Conservation (phyloP, 64 coral and sea anemone species). For the Montipora capricornis region DNA sequence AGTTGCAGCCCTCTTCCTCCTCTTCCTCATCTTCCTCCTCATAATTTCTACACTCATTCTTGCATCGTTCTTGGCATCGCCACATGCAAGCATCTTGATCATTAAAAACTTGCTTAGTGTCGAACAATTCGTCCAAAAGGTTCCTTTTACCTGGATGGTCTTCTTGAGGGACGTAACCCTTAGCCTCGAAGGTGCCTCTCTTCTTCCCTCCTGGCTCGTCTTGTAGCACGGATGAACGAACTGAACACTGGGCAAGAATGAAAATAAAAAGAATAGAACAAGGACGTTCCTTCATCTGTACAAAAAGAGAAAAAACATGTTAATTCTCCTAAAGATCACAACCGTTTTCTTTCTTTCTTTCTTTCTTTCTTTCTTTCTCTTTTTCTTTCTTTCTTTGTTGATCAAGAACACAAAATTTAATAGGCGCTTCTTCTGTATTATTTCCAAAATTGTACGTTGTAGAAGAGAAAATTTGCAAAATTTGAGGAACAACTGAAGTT, state of each 20-base stretch:
- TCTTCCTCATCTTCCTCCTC: neutral
- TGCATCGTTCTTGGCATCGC: conserved; percentile 13
- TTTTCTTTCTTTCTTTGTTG: too few species aligned
- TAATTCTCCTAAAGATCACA: too few species aligned
- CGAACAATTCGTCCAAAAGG: conserved; percentile 11
- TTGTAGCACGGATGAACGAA: neutral
- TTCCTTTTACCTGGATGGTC: neutral
- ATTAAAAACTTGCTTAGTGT: neutral
- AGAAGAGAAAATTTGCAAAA: too few species aligned
- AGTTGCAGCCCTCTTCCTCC: neutral
- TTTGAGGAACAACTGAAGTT: too few species aligned
- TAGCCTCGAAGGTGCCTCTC: neutral
- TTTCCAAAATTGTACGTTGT: too few species aligned
- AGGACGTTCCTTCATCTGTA: conserved; percentile 1
- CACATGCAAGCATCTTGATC: conserved; percentile 36
- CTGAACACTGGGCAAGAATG: neutral
- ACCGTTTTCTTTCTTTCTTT: too few species aligned
- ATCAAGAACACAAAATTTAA: too few species aligned
- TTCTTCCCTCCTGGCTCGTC: neutral
- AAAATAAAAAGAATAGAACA: neutral
- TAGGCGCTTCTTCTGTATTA: too few species aligned
- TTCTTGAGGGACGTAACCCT: neutral
- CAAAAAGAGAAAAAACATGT: neutral
- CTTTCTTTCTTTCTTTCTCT: too few species aligned
- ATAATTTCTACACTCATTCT: neutral